Evolutionary conservation across 2,888 invertebrate genomes (phyloP), one percentile per base, ranked within the genome.

Genomic region (Leptinotarsa juncta): DNA sequence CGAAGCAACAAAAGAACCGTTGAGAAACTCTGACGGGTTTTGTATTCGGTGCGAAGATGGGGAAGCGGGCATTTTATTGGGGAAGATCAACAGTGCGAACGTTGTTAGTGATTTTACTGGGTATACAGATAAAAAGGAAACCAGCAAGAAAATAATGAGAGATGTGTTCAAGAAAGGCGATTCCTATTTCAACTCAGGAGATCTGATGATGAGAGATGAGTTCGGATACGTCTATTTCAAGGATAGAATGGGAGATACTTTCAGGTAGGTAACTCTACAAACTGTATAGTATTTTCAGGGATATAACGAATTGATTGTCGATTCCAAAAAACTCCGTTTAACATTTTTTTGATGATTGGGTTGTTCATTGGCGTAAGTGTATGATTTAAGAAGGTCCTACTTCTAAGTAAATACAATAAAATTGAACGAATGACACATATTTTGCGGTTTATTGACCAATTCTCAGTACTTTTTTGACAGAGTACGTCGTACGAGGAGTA

Each of bases 151-250:
- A 86, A 90, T 95, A 72, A 89, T 94, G 51, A 84, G 87, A 23
- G 90, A 94, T 84, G 94, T 95, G 3, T 94, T 97, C 89, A 89
- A 89, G 75, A 91, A 92, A 79, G 98, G 97, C 53, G 99, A 99
- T 88, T 90, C 91, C 70, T 97, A 94, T 79, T 99, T 99, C 88
- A 93, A 98, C 83, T 95, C 97, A 70, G 94, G 95, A 73, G 98
- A 99, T 89, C 92, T 98, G 82, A 89, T 98, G 78, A 93, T 95
- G 55, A 93, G 94, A 89, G 98, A 99, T 87, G 94, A 97, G 81
- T 90, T 94, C n/a, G 98, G 98, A 57, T 97, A 96, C 89, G 93
- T 96, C 85, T 98, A 92, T 89, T 98, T 98, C 90, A 94, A 93
- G 82, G 98, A 98, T 88, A 92, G 98, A 85, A 94, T 94, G 68